Conservation (phyloP, 1,140 invertebrate genomes). For the Philotrypesis tridentata region DNA sequence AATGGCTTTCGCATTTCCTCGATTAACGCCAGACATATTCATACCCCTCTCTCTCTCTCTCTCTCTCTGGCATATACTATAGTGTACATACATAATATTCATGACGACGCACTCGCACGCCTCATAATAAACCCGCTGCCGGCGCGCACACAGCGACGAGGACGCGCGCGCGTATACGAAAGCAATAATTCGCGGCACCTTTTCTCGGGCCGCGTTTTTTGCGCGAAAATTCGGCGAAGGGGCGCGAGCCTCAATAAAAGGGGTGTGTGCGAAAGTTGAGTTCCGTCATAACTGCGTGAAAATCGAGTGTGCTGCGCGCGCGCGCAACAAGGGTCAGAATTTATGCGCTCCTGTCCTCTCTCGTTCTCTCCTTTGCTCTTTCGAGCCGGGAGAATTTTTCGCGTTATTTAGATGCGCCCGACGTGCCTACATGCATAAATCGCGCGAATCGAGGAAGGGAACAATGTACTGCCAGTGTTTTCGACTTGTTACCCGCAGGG, state of each 20-base stretch:
- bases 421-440: slow-evolving; percentile 39
- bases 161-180: no score
- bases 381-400: slow-evolving; percentile 3
- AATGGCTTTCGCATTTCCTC: slow-evolving; percentile 59
- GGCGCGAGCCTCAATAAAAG: not conserved
- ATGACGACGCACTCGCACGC: slow-evolving; percentile 17
- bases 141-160: no score
- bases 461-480: not conserved
- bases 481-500: slow-evolving; percentile 17
- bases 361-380: not conserved
- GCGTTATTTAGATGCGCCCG: not conserved
- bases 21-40: slow-evolving; percentile 26
- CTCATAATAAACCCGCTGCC: slow-evolving; percentile 37
- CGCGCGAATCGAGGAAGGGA: not conserved
- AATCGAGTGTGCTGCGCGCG: not conserved
- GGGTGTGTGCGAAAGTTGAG: not conserved
- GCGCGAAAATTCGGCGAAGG: slow-evolving; percentile 18
- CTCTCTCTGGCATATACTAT: not conserved
- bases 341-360: slow-evolving; percentile 18
- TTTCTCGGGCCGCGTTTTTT: not conserved
- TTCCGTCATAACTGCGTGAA: slow-evolving; percentile 3
- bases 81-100: not conserved
- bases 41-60: not conserved
- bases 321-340: slow-evolving; percentile 22
- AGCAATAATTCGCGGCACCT: slow-evolving; percentile 25